Evolutionary conservation across 2,888 invertebrate genomes (phyloP).

Genomic region (Sesamia inferens): DNA sequence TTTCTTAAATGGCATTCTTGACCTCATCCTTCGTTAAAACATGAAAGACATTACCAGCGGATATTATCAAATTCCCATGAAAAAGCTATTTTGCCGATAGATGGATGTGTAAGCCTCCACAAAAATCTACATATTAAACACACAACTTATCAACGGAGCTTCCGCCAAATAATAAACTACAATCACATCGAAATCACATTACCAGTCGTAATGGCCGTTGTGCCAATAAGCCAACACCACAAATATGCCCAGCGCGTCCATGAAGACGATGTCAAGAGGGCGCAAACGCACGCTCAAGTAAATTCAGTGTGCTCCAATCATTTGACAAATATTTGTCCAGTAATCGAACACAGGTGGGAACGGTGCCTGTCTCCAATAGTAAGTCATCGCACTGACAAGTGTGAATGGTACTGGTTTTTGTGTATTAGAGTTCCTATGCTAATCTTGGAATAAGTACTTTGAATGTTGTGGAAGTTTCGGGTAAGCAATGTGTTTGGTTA

Average conservation of each 20-base stretch:
- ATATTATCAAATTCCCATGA: slow-evolving; percentile 16
- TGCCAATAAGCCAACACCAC: slow-evolving; percentile 39
- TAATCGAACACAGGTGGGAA: slow-evolving; percentile 62
- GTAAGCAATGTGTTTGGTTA: slow-evolving; percentile 23
- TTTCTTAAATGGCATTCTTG: too few species aligned
- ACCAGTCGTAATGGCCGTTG: slow-evolving; percentile 50
- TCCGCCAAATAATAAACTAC: slow-evolving; percentile 26
- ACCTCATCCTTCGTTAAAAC: neutral
- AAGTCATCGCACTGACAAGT: slow-evolving; percentile 48
- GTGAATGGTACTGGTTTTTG: slow-evolving; percentile 44
- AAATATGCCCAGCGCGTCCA: slow-evolving; percentile 7
- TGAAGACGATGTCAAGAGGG: slow-evolving; percentile 59
- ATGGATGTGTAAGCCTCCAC: neutral
- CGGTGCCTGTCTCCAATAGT: slow-evolving; percentile 39
- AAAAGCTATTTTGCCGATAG: slow-evolving; percentile 2
- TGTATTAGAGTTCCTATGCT: slow-evolving; percentile 46
- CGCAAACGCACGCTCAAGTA: slow-evolving; percentile 63
- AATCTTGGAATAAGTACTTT: slow-evolving; percentile 40
- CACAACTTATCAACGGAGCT: slow-evolving; percentile 23
- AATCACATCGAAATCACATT: slow-evolving; percentile 54
- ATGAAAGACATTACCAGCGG: neutral
- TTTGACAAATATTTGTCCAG: slow-evolving; percentile 64
- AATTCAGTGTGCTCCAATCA: slow-evolving; percentile 62
- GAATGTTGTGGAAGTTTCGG: slow-evolving; percentile 42
- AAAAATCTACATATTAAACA: slow-evolving; percentile 21